Percentiles rank a stretch among this genome's conserved stretches.
Evolutionary conservation across 2,797 vertebrate genomes (phyloP).

Genomic region (Erethizon dorsatum): DNA sequence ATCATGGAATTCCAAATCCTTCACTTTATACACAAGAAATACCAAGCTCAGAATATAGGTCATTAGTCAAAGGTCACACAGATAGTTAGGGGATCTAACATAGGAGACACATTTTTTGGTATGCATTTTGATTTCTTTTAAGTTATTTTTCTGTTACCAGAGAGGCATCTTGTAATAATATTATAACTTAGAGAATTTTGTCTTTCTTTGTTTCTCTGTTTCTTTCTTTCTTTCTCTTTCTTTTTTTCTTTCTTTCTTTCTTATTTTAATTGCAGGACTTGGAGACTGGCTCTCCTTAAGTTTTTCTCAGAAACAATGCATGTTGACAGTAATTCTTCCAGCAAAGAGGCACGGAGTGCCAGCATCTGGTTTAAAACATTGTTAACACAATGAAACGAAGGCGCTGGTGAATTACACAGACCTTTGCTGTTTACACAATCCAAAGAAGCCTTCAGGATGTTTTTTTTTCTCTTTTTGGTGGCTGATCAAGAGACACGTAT

Average conservation of each 20-base stretch:
- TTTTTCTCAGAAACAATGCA: constrained; percentile 61
- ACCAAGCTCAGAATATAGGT: background rate
- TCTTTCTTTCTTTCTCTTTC: background rate
- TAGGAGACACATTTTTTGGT: background rate
- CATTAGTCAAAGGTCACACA: background rate
- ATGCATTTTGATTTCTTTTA: background rate
- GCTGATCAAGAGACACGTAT: constrained; percentile 36
- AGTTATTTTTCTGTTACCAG: constrained; percentile 6
- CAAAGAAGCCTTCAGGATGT: background rate
- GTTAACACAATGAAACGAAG: constrained; percentile 55
- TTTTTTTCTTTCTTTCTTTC: background rate
- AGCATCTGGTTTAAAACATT: constrained; percentile 71
- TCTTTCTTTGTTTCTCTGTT: background rate
- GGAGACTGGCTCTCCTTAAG: constrained; percentile 52
- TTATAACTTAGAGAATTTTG: constrained; percentile 18
- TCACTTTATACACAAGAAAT: background rate
- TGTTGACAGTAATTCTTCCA: constrained; percentile 67
- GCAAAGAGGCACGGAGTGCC: constrained; percentile 33
- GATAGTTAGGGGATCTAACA: background rate
- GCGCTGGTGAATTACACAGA: constrained; percentile 21
- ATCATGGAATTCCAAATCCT: background rate
- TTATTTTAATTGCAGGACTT: constrained; percentile 76
- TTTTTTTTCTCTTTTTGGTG: constrained; percentile 7
- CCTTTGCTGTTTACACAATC: background rate
- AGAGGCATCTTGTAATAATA: constrained; percentile 35